Base-by-base conservation (phyloP, 2,113 vertebrate genomes). In the Leptodactylus fuscus region DNA sequence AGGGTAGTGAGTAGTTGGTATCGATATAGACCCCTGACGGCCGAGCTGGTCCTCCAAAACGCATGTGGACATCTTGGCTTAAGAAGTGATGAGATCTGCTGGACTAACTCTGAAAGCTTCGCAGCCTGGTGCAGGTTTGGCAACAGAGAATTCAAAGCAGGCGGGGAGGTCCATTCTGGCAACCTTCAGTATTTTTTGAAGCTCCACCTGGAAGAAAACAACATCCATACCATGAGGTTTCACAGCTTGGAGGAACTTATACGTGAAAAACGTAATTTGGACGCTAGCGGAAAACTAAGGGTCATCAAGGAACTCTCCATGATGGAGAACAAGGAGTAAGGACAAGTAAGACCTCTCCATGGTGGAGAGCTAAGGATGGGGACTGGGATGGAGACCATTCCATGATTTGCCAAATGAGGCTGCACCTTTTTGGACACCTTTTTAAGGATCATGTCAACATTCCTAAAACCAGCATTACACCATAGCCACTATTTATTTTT, bases 21-120 rank as follows among this genome's bases (percentile, higher is more conserved):
- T 91, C 96, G 98, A 71, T 99, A 97, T 91, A 96, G 97, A 87
- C 96, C 98, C 89, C 97, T 99, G 87, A 95, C 95, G 36, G 93
- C 97, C 0, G 96, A 98, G 91, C 93, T 98, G 90, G 98, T 99
- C 92, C 95, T 99, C 94, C 98, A 98, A 93, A 99, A 99, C 93
- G 98, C 98, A 51, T 95, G 92, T 88, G 96, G 97, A 88, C 97
- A 99, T 93, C 91, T 99, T 91, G 98, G 98, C 81, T 94, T 99
- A 88, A 95, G 95, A 89, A 95, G 96, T 90, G 95, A 94, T 86
- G 98, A 99, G 91, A 96, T 98, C 90, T 98, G 97, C 95, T 99
- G 98, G 98, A 97, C 96, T 88, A 97, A 98, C 96, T 98, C 97
- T 10, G 98, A 99, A 94, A 99, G 98, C 94, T 99, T 99, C 93